Evolutionary conservation across 1,140 invertebrate genomes (phyloP).

Genomic region (Brachionus rubens): DNA sequence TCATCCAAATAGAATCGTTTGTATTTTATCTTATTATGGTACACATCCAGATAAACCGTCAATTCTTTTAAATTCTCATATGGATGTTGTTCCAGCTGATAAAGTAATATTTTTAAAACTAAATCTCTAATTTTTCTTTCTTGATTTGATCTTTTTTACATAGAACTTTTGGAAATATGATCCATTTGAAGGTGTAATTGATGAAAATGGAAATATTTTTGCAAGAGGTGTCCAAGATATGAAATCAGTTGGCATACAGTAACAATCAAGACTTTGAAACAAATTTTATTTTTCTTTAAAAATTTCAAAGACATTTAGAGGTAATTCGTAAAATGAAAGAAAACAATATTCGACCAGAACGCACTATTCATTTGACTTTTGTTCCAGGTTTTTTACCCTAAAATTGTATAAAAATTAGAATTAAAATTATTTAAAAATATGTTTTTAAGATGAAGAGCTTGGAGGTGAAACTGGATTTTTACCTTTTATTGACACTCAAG

Average conservation of each 20-base stretch:
- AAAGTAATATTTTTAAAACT: constrained; percentile 68
- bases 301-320: constrained; percentile 66
- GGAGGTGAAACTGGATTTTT: constrained; percentile 80
- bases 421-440: not conserved
- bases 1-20: constrained; percentile 71
- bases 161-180: constrained; percentile 75
- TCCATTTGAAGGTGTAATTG: constrained; percentile 74
- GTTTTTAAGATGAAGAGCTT: constrained; percentile 77
- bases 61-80: constrained; percentile 84
- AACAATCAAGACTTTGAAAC: constrained; percentile 45
- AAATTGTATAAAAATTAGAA: not conserved
- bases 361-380: constrained; percentile 67
- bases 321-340: constrained; percentile 69
- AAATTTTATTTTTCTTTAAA: not conserved
- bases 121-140: not conserved
- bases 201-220: constrained; percentile 75
- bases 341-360: constrained; percentile 62
- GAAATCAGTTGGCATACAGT: constrained; percentile 78
- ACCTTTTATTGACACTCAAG: constrained; percentile 71
- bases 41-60: constrained; percentile 68
- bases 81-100: constrained; percentile 89
- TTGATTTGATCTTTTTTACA: not conserved
- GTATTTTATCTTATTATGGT: constrained; percentile 76
- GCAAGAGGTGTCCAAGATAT: constrained; percentile 75
- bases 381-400: constrained; percentile 66